Percentiles rank a stretch among this genome's conserved stretches.
phyloP scores from a whole-genome alignment of 1,140 invertebrate species.

The Ips nitidus region DNA sequence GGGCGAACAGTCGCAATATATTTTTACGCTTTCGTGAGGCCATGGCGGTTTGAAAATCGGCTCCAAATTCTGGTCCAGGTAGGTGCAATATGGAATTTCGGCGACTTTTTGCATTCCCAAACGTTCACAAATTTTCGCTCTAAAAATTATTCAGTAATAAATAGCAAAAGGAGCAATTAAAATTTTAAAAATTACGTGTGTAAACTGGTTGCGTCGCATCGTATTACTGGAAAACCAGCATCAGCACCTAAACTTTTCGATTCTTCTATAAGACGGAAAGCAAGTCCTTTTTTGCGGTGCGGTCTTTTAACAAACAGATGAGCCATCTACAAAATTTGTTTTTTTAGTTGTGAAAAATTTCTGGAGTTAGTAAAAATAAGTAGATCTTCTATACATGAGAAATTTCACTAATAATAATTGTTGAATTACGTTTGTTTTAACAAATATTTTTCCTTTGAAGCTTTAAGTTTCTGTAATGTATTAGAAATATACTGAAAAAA shows the following conservation, averaged over 20 bases:
- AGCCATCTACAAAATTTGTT: slow-evolving; percentile 40
- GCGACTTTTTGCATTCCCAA: slow-evolving; percentile 45
- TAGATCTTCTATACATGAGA: too few species aligned
- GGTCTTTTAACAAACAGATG: slow-evolving; percentile 51
- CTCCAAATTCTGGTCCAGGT: slow-evolving; percentile 41
- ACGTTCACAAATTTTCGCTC: slow-evolving; percentile 46
- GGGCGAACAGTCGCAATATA: slow-evolving; percentile 44
- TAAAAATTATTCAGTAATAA: slow-evolving; percentile 32
- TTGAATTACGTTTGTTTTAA: too few species aligned
- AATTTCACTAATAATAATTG: too few species aligned
- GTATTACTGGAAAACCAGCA: slow-evolving; percentile 50
- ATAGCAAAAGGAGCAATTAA: slow-evolving; percentile 23
- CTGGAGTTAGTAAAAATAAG: too few species aligned
- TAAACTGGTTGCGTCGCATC: slow-evolving; percentile 53
- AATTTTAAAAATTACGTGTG: slow-evolving; percentile 37
- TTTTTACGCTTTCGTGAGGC: slow-evolving; percentile 42
- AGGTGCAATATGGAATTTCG: slow-evolving; percentile 48
- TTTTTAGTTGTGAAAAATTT: too few species aligned
- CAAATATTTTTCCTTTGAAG: too few species aligned
- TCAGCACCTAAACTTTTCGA: slow-evolving; percentile 53
- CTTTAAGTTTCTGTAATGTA: too few species aligned
- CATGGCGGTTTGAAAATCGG: slow-evolving; percentile 45
- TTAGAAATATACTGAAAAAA: too few species aligned
- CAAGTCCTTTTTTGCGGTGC: slow-evolving; percentile 49
- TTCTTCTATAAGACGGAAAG: slow-evolving; percentile 48